Conservation (phyloP, 1,140 invertebrate species). For the Leptinotarsa lineolata region DNA sequence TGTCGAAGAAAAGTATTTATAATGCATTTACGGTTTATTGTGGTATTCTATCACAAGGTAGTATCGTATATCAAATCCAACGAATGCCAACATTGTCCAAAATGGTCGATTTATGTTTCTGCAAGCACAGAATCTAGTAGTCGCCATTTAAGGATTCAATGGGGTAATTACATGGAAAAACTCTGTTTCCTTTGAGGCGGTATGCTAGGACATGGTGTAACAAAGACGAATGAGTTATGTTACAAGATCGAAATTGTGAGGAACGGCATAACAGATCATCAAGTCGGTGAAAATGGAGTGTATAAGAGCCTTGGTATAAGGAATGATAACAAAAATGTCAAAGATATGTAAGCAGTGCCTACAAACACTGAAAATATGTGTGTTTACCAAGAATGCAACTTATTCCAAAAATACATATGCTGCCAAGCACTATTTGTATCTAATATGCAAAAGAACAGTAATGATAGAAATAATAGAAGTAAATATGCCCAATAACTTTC, state of each 20-base stretch:
- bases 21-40: slow-evolving; percentile 38
- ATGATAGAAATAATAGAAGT: too few relatives aligned
- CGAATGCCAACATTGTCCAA: slow-evolving; percentile 27
- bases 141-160: slow-evolving; percentile 21
- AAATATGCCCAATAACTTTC: too few relatives aligned
- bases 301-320: too few relatives aligned
- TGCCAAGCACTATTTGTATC: too few relatives aligned
- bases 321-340: too few relatives aligned
- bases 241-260: neutral
- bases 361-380: too few relatives aligned
- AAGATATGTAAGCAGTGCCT: too few relatives aligned
- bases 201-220: slow-evolving; percentile 4
- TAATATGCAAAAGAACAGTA: too few relatives aligned
- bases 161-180: slow-evolving; percentile 24
- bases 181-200: neutral
- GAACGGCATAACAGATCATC: neutral
- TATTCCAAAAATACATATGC: too few relatives aligned
- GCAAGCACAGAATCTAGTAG: slow-evolving; percentile 22
- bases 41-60: slow-evolving; percentile 36
- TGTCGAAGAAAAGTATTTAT: slow-evolving; percentile 41
- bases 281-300: neutral
- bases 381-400: too few relatives aligned
- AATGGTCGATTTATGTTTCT: slow-evolving; percentile 24
- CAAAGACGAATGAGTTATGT: neutral
- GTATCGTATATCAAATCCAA: slow-evolving; percentile 33